These are phyloP conservation scores for Arctocebus calabarensis DNA, from an alignment of 2,797 vertebrate genomes.

Conservation along the genomic window DNA sequence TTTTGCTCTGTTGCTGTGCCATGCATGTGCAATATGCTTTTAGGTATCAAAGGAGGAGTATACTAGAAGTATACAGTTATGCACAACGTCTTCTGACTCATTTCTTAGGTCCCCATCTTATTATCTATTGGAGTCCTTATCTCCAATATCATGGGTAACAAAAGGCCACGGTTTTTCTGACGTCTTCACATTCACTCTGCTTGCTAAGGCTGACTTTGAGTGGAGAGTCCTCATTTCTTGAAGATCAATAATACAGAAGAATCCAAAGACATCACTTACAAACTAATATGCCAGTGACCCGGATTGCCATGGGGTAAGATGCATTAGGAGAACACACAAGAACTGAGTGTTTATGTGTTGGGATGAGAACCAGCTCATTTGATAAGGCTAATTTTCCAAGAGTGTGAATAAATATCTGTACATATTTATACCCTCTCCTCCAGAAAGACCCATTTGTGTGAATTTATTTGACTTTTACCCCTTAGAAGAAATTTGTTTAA, in stretches of 20 bases:
- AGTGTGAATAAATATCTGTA: not conserved
- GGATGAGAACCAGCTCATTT: not conserved
- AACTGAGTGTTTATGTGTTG: too few relatives aligned
- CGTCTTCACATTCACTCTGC: not conserved
- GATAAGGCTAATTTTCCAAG: not conserved
- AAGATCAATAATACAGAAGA: not conserved
- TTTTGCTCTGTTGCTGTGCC: not conserved
- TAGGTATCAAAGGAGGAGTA: not conserved
- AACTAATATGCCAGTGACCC: not conserved
- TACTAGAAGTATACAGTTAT: not conserved
- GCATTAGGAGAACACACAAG: not conserved
- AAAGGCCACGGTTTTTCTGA: not conserved
- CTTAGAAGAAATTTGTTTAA: not conserved
- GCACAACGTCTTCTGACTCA: not conserved
- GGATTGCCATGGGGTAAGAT: not conserved
- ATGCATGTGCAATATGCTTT: not conserved
- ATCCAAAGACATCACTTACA: not conserved
- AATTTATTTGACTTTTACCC: not conserved
- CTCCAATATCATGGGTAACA: not conserved
- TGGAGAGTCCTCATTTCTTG: not conserved
- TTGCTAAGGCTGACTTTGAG: not conserved
- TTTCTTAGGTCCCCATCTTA: not conserved
- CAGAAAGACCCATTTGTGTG: not conserved
- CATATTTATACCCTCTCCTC: not conserved
- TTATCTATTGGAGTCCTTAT: too few relatives aligned